Percentiles rank a stretch among this genome's conserved stretches.
Conservation (phyloP, 2,113 vertebrate species). For the Anser brachyrhynchus region DNA sequence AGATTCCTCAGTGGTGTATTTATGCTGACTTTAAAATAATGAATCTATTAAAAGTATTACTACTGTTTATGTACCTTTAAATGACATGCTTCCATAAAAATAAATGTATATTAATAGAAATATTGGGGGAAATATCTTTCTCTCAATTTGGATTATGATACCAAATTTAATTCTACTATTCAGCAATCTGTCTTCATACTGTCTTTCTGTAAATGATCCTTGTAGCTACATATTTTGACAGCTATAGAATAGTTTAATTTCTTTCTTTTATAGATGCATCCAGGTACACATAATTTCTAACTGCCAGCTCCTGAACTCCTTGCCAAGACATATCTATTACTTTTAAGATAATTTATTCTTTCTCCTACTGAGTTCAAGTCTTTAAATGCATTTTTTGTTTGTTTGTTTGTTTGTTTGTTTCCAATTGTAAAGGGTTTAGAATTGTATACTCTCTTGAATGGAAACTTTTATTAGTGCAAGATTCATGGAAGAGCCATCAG, state of each 20-base stretch:
- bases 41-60: not conserved
- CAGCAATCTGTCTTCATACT: not conserved
- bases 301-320: not conserved
- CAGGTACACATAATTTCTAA: not conserved
- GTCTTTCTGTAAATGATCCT: not conserved
- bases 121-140: not conserved
- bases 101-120: not conserved
- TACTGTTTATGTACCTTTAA: not conserved
- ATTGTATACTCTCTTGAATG: not conserved
- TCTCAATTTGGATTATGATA: not conserved
- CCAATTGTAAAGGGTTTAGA: not conserved
- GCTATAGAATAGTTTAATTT: not conserved
- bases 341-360: not conserved
- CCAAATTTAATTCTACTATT: not conserved
- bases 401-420: not conserved
- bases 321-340: not conserved
- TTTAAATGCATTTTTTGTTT: not conserved
- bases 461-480: not conserved
- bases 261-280: not conserved
- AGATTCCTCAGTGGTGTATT: not conserved
- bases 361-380: not conserved
- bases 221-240: not conserved
- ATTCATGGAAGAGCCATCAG: not conserved
- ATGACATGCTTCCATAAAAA: not conserved
- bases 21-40: not conserved